Evolutionary conservation across 2,797 vertebrate species (phyloP), one percentile per base, ranked within the genome.

Genomic region (Rhodeus uyekii): DNA sequence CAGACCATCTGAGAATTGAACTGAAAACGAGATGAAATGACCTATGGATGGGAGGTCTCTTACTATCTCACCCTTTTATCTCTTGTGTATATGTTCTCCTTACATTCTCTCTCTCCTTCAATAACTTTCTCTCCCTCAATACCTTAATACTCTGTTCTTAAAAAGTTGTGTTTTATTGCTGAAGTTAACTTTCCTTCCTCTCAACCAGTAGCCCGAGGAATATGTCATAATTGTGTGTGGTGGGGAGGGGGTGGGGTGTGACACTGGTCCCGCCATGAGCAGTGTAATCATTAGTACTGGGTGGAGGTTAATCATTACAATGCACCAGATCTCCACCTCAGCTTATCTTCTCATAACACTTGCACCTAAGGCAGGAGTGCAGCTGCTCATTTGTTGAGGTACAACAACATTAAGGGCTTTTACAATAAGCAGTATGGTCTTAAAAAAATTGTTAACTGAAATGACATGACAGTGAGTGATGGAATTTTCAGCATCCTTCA

Each of bases 301-400:
- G 85, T 79, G 78, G 71, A 64, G 87, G 88, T 82, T 83, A 84
- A 87, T 79, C 76, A 89, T 88, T 88, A 90, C 87, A 76, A 85
- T 71, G 50, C 73, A 78, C 82, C 76, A 84, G 55, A 82, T 79
- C 75, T 46, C 73, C 63, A 81, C 77, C 65, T 63, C 67, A 81
- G 74, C 79, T 90, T 89, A 88, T 90, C 88, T 88, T 24, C 19
- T 63, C 80, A 48, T n/a, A 78, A 82, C 82, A 87, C 64, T 46
- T 84, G 79, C 34, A 42, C 55, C 64, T 81, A 27, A 84, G 29
- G 29, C 69, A 50, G 58, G 13, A 60, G 60, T 63, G 14, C 61
- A 55, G 72, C 69, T 79, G 53, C 48, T 77, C n/a, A 53, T 19
- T 38, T 72, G 69, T 72, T 34, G 69, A 72, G 27, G 18, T 72